Base-by-base conservation (phyloP, 2,888 invertebrate species). In the Agrotis ipsilon region DNA sequence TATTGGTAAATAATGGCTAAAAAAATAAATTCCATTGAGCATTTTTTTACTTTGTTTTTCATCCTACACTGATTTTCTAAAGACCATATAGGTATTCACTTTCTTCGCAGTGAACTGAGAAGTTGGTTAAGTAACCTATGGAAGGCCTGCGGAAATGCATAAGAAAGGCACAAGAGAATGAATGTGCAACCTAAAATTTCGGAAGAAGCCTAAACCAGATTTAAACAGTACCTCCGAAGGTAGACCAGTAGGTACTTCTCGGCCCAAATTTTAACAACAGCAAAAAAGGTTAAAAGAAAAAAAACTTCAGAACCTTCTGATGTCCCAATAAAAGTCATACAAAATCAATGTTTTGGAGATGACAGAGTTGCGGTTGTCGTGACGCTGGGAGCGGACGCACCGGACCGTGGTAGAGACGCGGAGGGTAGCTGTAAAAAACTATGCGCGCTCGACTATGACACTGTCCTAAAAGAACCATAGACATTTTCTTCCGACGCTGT, bases 371-470 rank as follows among this genome's bases (percentile, higher is more conserved):
- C 88, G 90, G 89, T 90, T 85, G 90, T 94, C 92, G 93, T 94
- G 94, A 94, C 93, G 54, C 54, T 85, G 81, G 87, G 89, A 84
- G 87, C 86, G 79, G 81, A 87, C 78, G 85, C 92, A 91, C 81
- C 89, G 89, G 88, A 92, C 90, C 92, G 91, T 92, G 88, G 88
- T 91, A 71, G 84, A 88, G 92, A 92, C 88, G 88, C 90, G 72
- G 84, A 88, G 92, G 93, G 92, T 92, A 90, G 89, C 79, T 87
- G 92, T 91, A 95, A 95, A 94, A 95, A 94, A 86, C 90, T 82
- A 85, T 86, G 89, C 83, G 88, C 93, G 88, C 88, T 92, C 90
- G 87, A 85, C 90, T 92, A 90, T 91, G 88, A 92, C 92, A 87
- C 84, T 75, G 72, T 70, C 84, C 61, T 73, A 86, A 73, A 84